Evolutionary conservation across 2,113 vertebrate genomes (phyloP).

Genomic region (Odontophorus gujanensis): DNA sequence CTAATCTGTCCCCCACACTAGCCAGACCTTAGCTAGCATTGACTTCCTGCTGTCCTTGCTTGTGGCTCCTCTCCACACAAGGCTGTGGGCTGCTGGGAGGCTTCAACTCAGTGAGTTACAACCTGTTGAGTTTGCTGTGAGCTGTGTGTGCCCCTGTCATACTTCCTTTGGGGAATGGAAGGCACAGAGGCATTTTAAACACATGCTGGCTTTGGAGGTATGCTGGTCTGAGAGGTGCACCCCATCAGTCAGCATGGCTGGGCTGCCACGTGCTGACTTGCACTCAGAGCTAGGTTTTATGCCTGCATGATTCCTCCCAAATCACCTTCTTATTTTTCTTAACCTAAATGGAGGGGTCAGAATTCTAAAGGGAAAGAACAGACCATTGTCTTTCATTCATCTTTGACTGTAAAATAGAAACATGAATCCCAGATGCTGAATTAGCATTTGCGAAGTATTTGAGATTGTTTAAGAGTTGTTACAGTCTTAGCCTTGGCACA

Average conservation of each 20-base stretch:
- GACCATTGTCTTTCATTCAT: neutral
- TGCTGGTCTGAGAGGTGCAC: neutral
- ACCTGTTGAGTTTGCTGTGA: neutral
- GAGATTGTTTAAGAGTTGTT: neutral
- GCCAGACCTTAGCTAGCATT: neutral
- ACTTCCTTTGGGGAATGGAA: neutral
- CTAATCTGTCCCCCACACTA: neutral
- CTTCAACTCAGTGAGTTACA: neutral
- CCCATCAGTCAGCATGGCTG: rapidly evolving
- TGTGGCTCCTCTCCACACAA: neutral
- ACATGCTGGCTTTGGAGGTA: neutral
- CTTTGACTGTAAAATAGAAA: neutral
- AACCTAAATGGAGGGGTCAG: neutral
- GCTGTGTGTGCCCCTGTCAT: neutral
- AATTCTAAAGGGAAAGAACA: neutral
- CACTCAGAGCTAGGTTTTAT: neutral
- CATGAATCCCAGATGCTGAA: neutral
- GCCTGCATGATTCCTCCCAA: neutral
- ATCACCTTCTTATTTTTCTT: neutral
- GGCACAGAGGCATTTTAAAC: neutral
- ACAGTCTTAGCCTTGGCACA: neutral
- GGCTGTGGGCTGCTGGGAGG: neutral
- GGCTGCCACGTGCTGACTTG: neutral
- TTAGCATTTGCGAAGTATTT: neutral
- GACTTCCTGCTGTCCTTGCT: neutral